A percentile compares a stretch with the other conserved stretches of the same genome.
These are phyloP conservation scores for Leptopilina drosophilae DNA, from an alignment of 2,888 invertebrate species.

Conservation along the genomic window DNA sequence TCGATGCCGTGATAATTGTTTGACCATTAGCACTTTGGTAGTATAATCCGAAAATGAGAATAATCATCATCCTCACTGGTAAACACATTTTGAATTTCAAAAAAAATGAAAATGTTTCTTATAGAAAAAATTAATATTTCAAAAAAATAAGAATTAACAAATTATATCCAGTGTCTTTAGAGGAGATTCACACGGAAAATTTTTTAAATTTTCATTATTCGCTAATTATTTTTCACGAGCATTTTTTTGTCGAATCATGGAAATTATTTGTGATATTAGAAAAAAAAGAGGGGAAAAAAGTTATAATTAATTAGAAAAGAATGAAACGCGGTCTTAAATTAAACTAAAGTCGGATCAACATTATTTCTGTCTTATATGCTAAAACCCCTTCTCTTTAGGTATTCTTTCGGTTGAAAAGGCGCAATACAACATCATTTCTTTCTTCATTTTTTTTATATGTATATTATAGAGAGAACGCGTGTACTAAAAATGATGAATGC, in stretches of 20 bases:
- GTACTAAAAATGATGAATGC: too few species aligned
- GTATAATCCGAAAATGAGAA: conserved; percentile 54
- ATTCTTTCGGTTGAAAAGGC: conserved; percentile 62
- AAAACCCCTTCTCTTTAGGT: conserved; percentile 70
- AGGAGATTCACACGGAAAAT: too few species aligned
- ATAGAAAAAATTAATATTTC: too few species aligned
- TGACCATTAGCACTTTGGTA: conserved; percentile 52
- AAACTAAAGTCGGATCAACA: conserved; percentile 74
- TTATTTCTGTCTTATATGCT: conserved; percentile 76
- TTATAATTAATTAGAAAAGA: conserved; percentile 44
- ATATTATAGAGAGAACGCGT: not conserved
- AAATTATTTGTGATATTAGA: not conserved
- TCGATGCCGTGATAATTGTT: conserved; percentile 54
- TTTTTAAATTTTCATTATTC: too few species aligned
- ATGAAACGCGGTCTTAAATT: conserved; percentile 67
- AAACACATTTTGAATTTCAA: not conserved
- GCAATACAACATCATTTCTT: conserved; percentile 31
- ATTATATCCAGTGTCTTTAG: too few species aligned
- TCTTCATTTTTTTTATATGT: not conserved
- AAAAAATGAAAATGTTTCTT: not conserved
- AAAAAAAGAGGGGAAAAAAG: not conserved
- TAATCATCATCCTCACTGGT: conserved; percentile 48
- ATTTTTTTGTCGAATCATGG: not conserved
- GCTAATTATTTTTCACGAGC: not conserved
- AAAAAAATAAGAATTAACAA: too few species aligned